Evolutionary conservation across 37 sponge, comb jelly and placozoan genomes (phyloP).

Genomic region (Aplysina aerophoba): DNA sequence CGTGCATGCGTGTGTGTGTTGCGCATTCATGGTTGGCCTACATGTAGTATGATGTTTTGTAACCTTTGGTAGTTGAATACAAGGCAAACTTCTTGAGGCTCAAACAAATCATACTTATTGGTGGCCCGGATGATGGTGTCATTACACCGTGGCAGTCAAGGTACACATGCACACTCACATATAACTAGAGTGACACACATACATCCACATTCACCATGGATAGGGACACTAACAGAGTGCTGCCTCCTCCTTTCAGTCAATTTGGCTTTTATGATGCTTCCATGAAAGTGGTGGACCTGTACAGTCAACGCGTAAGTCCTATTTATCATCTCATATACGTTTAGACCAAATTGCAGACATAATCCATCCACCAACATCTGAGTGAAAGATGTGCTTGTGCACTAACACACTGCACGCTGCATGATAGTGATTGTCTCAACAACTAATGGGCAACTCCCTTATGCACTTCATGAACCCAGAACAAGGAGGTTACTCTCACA

Average conservation of each 20-base stretch:
- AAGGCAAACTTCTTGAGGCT: conserved; percentile 71
- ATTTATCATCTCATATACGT: background rate
- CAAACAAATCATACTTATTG: conserved; percentile 77
- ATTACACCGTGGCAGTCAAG: conserved; percentile 98
- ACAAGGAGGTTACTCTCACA: no score
- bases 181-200: background rate
- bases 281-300: background rate
- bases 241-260: conserved; percentile 35
- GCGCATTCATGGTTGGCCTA: background rate
- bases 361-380: no score
- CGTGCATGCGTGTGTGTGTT: no score
- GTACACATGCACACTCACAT: conserved; percentile 26
- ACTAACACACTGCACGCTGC: no score
- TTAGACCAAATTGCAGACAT: no score
- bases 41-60: background rate
- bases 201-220: no score
- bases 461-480: no score
- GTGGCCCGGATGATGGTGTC: conserved; percentile 95
- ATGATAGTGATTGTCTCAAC: no score
- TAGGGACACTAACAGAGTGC: background rate
- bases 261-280: conserved; percentile 85
- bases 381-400: no score
- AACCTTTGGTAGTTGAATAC: conserved; percentile 24
- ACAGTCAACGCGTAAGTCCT: background rate
- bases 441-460: no score